Conservation (phyloP, 2,797 vertebrate genomes). For the Neosalanx taihuensis region DNA sequence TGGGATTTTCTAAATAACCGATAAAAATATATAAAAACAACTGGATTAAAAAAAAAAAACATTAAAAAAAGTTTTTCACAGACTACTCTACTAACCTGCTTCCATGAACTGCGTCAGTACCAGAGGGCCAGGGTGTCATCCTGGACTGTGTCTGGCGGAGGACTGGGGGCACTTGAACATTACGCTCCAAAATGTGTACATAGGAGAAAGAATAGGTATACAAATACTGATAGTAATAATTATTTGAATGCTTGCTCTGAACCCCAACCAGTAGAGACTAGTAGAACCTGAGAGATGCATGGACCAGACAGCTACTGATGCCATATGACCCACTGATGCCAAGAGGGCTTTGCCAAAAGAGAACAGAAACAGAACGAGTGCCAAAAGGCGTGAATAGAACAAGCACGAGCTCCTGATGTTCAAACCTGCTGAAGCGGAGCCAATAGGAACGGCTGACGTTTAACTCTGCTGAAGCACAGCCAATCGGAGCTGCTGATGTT, state of each 20-base stretch:
- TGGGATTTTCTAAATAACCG: constrained; percentile 72
- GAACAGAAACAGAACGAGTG: neutral
- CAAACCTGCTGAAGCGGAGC: constrained; percentile 53
- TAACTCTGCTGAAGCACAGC: constrained; percentile 43
- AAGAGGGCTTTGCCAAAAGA: constrained; percentile 5
- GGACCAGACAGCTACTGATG: constrained; percentile 7
- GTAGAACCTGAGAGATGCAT: constrained; percentile 45
- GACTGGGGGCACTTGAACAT: neutral
- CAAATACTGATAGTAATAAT: constrained; percentile 5
- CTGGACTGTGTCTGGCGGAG: neutral
- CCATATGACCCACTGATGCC: constrained; percentile 3
- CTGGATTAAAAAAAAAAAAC: constrained; percentile 37
- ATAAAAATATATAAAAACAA: constrained; percentile 54
- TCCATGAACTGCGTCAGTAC: constrained; percentile 78
- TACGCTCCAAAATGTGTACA: neutral
- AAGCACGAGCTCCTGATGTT: constrained; percentile 42
- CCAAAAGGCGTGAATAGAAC: constrained; percentile 44
- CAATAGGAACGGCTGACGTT: neutral
- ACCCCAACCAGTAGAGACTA: constrained; percentile 35
- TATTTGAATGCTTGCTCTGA: constrained; percentile 41
- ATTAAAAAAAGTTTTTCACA: constrained; percentile 89
- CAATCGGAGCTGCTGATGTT: constrained; percentile 43
- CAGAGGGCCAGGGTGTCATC: neutral
- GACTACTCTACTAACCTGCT: constrained; percentile 71
- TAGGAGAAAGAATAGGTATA: constrained; percentile 29